Percentiles rank a stretch among this genome's conserved stretches.
These are phyloP conservation scores for Mya arenaria DNA, from an alignment of 1,140 invertebrate species.

Conservation along the genomic window DNA sequence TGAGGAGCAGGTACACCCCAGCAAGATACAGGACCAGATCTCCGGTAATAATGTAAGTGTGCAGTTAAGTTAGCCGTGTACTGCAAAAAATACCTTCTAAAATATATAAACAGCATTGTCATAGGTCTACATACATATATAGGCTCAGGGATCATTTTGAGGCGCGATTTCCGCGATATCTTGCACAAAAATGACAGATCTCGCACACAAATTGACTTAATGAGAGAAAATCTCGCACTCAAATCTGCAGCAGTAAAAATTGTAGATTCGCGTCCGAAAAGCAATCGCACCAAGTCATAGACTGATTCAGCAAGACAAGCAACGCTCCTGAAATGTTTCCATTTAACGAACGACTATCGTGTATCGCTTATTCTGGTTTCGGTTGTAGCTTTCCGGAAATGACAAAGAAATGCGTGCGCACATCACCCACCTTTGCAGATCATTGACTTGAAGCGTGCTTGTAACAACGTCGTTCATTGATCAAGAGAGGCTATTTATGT, in stretches of 20 bases:
- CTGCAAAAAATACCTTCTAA: not conserved
- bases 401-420: not conserved
- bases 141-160: not conserved
- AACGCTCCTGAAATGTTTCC: not conserved
- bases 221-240: not conserved
- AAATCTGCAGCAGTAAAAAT: not conserved
- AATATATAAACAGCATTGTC: not conserved
- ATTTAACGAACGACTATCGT: not conserved
- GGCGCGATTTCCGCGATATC: not conserved
- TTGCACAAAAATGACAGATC: not conserved
- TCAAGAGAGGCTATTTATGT: not conserved
- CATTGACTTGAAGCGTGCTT: not conserved
- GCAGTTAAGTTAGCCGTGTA: not conserved
- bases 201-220: not conserved
- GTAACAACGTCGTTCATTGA: not conserved
- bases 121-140: not conserved
- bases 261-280: not conserved
- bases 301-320: not conserved
- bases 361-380: not conserved
- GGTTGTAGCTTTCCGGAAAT: not conserved
- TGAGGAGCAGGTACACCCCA: not conserved
- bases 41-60: not conserved
- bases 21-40: not conserved
- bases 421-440: not conserved
- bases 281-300: not conserved